phyloP scores from a whole-genome alignment of 2,797 vertebrate species.

The Takifugu ocellatus region DNA sequence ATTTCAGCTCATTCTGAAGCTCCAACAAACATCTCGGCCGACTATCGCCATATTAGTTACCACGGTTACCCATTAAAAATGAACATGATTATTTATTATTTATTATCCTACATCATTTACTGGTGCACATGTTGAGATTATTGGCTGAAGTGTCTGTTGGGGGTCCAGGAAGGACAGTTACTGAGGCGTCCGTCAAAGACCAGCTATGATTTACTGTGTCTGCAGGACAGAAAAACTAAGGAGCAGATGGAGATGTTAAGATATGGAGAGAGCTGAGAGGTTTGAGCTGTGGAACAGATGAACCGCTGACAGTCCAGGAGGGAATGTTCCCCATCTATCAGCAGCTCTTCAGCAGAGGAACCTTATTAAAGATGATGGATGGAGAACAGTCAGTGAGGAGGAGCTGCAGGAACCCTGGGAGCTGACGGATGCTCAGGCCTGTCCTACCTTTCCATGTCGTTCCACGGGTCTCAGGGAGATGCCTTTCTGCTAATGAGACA shows the following conservation, averaged over 20 bases:
- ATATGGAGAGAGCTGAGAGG: neutral
- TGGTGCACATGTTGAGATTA: too few relatives aligned
- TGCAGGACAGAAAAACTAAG: too few relatives aligned
- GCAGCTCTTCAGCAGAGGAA: constrained; percentile 13
- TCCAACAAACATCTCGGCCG: too few relatives aligned
- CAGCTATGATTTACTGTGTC: too few relatives aligned
- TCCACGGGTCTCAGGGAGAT: constrained; percentile 66
- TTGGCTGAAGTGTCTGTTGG: too few relatives aligned
- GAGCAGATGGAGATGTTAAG: neutral
- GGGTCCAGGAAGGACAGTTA: too few relatives aligned
- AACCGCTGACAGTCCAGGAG: constrained; percentile 8
- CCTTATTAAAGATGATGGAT: constrained; percentile 42
- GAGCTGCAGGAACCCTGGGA: neutral
- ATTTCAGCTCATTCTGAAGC: too few relatives aligned
- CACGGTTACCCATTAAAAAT: too few relatives aligned
- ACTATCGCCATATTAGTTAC: too few relatives aligned
- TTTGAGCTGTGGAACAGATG: neutral
- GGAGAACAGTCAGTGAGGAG: constrained; percentile 1
- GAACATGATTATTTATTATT: too few relatives aligned
- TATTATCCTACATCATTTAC: too few relatives aligned
- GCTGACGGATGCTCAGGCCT: neutral
- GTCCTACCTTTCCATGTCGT: constrained; percentile 60
- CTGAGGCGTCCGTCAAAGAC: too few relatives aligned
- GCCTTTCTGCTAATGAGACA: constrained; percentile 52
- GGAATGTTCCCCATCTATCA: constrained; percentile 20